Base-by-base conservation (phyloP, 1,140 invertebrate genomes). In the Lordiphosa mommai region DNA sequence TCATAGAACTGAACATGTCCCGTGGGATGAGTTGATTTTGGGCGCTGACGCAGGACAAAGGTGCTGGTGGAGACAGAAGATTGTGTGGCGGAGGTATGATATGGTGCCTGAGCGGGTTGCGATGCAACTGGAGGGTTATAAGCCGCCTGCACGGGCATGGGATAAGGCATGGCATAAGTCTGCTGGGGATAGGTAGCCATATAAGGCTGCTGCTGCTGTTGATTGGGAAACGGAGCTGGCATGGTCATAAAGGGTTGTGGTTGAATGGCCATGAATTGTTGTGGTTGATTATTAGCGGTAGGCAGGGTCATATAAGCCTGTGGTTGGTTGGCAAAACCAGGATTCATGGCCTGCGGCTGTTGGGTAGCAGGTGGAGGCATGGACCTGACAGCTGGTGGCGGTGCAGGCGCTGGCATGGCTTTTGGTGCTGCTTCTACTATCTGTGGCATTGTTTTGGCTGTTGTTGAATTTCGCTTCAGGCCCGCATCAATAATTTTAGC, bases 1-100 rank as follows among this genome's bases (percentile, higher is more conserved):
- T 88, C 86, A 37, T 77, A 88, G 36, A 77, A 88, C 32, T 88
- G 71, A n/a, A 88, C 76, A 7, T 41, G 67, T 3, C 38, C 51
- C 2, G 46, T 12, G 1, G 9, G 13, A 9, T 37, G 43, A 16
- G 12, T 51, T 4, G 14, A 33, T 37, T 7, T 44, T 33, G 5
- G n/a, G 32, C n/a, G 41, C 17, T 59, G 61, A 2, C 55, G 41
- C 40, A 46, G 1, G 3, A 43, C 23, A 27, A 34, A 48, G 0
- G 73, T 63, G 12, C 30, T 46, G 0, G 61, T 61, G 16, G 77
- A 56, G 4, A 53, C 46, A 8, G 44, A 16, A 0, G 59, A 50
- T 1, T 66, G 41, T 2, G 44, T 38, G 23, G 55, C 32, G 6
- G 53, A 8, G 3, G 38, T 32, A 8, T 46, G 53, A 4, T 58